A percentile compares a stretch with the other conserved stretches of the same genome.
Evolutionary conservation across 2,888 invertebrate species (phyloP).

Genomic region (Scrobipalpa atriplicella): DNA sequence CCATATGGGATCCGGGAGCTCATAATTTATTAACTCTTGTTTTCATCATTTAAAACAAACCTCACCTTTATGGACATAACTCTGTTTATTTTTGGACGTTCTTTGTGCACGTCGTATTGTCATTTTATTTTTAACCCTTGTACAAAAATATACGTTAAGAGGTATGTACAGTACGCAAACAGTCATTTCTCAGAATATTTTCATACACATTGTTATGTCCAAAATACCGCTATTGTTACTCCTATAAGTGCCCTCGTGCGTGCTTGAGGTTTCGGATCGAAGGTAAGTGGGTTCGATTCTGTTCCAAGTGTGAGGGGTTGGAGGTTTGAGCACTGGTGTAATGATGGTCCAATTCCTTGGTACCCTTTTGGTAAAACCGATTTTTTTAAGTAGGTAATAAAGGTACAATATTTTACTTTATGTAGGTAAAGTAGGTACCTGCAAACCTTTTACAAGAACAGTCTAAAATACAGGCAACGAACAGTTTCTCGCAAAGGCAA

Average conservation of each 20-base stretch:
- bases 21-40: constrained; percentile 5
- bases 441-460: no score
- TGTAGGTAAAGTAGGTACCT: no score
- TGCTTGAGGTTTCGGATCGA: not conserved
- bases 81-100: not conserved
- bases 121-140: not conserved
- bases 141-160: no score
- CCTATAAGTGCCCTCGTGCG: not conserved
- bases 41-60: not conserved
- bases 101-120: not conserved
- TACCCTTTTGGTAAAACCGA: not conserved
- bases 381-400: no score
- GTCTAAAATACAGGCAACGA: constrained; percentile 23
- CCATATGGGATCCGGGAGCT: not conserved
- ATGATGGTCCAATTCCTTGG: not conserved
- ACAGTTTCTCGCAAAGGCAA: no score
- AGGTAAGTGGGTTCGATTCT: constrained; percentile 17
- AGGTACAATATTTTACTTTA: no score
- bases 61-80: not conserved
- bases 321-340: not conserved
- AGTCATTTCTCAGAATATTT: not conserved
- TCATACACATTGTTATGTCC: not conserved
- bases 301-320: constrained; percentile 7
- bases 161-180: no score
- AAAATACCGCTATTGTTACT: constrained; percentile 8